Evolutionary conservation across 2,797 vertebrate genomes (phyloP).

Genomic region (Eospalax fontanierii): DNA sequence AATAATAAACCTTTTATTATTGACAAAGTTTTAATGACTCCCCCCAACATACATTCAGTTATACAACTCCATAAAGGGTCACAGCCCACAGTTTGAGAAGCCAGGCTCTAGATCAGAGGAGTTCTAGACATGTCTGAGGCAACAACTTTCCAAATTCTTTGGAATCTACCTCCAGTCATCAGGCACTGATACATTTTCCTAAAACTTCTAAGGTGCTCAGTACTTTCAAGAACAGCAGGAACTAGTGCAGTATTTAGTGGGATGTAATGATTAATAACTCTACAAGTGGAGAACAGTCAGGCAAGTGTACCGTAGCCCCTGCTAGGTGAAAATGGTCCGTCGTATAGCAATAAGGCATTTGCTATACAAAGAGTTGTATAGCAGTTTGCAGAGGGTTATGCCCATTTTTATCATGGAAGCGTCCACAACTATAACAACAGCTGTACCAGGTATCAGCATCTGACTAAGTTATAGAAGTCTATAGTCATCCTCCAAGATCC

Average conservation of each 20-base stretch:
- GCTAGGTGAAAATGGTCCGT: slow-evolving; percentile 18
- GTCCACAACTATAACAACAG: slow-evolving; percentile 9
- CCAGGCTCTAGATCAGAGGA: not conserved
- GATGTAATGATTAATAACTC: not conserved
- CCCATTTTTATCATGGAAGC: not conserved
- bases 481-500: slow-evolving; percentile 9
- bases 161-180: not conserved
- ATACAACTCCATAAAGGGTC: not conserved
- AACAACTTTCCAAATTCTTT: not conserved
- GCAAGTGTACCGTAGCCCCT: not conserved
- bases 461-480: not conserved
- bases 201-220: slow-evolving; percentile 1
- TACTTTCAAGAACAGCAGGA: slow-evolving; percentile 1
- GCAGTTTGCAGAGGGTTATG: not conserved
- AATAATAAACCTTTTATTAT: not conserved
- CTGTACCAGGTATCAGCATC: not conserved
- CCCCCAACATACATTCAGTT: not conserved
- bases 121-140: not conserved
- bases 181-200: slow-evolving; percentile 14
- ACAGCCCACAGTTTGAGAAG: not conserved
- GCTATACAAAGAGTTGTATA: not conserved
- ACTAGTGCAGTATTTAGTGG: not conserved
- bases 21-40: not conserved
- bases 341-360: not conserved
- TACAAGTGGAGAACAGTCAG: not conserved